Base-by-base conservation (phyloP, 2,888 invertebrate genomes). In the Amiota mariae region DNA sequence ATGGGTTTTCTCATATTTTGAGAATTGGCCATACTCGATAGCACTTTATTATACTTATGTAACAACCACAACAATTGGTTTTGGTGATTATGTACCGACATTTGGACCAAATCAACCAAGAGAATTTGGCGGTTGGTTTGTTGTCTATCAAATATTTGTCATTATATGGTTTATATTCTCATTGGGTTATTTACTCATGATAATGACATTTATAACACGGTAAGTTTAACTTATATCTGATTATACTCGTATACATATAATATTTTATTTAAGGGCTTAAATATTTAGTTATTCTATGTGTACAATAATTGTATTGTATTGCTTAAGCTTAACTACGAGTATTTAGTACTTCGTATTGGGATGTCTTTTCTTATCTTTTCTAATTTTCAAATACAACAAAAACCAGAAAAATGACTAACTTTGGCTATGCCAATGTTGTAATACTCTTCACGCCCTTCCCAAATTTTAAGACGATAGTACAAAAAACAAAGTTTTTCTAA, bases 161-260 rank as follows among this genome's bases (percentile, higher is more conserved):
- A 93, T 97, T 49, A 89, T 95, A 46, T 97, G 97, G 97, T 96
- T 97, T 72, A 95, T 97, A 75, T 96, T 97, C 85, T 97, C 97
- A 0, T 92, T 97, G 77, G 97, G 97, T 0, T 97, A 97, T 89
- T 92, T 97, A 63, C 93, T 97, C 36, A 97, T 97, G 97, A 93
- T 96, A 64, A 93, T 96, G 80, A 95, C 95, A 1, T 96, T 96
- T 85, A 95, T 97, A 79, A 94, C 95, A 11, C 88, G 90, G 90
- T 90, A 84, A 89, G 87, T 84, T n/a, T 36, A 36, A 36, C 36
- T 36, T 36, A 36, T 36, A 51, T 51, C n/a, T n/a, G 54, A 51
- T 24, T 3, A 24, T 24, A 24, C n/a, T 24, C 24, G 24, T 24
- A 24, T 24, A 24, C 24, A n/a, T n/a, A n/a, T n/a, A n/a, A n/a